Evolutionary conservation across 2,113 vertebrate species (phyloP).

Genomic region (Crotalus helleri): DNA sequence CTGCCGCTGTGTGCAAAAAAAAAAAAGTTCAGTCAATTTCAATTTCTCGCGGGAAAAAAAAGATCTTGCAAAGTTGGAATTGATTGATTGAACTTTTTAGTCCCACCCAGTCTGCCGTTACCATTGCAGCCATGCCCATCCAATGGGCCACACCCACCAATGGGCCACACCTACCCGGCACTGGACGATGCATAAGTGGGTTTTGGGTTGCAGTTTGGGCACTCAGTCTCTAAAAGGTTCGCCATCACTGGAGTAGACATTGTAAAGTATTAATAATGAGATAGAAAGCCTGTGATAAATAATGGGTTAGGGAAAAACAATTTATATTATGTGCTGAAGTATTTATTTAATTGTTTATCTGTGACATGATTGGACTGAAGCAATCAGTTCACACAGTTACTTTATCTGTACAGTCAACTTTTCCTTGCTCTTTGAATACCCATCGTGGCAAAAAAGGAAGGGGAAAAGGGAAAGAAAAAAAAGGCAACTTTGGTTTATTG

Average conservation of each 20-base stretch:
- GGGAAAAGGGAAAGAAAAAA: neutral
- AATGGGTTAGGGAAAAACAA: neutral
- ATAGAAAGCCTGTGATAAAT: neutral
- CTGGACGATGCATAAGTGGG: no score
- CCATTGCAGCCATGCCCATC: no score
- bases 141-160: no score
- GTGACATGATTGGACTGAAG: neutral
- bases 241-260: neutral
- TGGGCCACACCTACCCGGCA: no score
- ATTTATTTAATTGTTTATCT: neutral
- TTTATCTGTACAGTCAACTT: neutral
- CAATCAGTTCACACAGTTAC: neutral
- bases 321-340: neutral
- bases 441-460: neutral
- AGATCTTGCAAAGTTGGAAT: no score
- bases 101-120: no score
- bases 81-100: no score
- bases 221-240: no score
- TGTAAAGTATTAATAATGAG: neutral
- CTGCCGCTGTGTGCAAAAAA: no score
- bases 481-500: neutral
- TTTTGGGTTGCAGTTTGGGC: no score
- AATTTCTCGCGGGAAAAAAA: no score
- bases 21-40: no score
- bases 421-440: neutral